Evolutionary conservation across 2,797 vertebrate species (phyloP).

Genomic region (Eidolon dupreanum): DNA sequence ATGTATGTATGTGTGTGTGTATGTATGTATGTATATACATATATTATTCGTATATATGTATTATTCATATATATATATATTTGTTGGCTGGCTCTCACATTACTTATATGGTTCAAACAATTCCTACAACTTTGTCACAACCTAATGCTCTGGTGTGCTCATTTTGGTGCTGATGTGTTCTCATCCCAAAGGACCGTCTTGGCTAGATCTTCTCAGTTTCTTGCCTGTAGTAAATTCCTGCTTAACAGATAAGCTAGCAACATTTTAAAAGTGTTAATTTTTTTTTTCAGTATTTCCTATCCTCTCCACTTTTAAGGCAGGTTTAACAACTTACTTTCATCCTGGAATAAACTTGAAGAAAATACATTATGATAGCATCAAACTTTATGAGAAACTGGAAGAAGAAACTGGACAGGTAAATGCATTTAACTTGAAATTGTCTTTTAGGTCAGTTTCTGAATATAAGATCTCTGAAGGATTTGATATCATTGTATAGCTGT

Average conservation of each 20-base stretch:
- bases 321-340: slow-evolving; percentile 97
- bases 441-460: neutral
- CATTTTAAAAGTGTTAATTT: neutral
- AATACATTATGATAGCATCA: slow-evolving; percentile 96
- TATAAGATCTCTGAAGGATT: neutral
- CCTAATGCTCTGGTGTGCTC: neutral
- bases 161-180: neutral
- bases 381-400: slow-evolving; percentile 95
- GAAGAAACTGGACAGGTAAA: slow-evolving; percentile 97
- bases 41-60: no score
- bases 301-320: slow-evolving; percentile 89
- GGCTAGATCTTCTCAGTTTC: neutral
- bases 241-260: neutral
- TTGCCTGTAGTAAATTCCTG: neutral
- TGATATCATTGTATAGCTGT: neutral
- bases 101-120: neutral
- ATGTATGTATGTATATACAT: no score
- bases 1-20: no score
- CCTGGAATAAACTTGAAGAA: slow-evolving; percentile 99
- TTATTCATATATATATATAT: no score
- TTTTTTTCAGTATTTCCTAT: slow-evolving; percentile 30
- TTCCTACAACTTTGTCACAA: neutral
- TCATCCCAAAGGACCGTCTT: neutral
- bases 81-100: neutral
- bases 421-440: slow-evolving; percentile 9